Evolutionary conservation across 2,888 invertebrate species (phyloP).

Genomic region (Pristionchus fissidentatus): DNA sequence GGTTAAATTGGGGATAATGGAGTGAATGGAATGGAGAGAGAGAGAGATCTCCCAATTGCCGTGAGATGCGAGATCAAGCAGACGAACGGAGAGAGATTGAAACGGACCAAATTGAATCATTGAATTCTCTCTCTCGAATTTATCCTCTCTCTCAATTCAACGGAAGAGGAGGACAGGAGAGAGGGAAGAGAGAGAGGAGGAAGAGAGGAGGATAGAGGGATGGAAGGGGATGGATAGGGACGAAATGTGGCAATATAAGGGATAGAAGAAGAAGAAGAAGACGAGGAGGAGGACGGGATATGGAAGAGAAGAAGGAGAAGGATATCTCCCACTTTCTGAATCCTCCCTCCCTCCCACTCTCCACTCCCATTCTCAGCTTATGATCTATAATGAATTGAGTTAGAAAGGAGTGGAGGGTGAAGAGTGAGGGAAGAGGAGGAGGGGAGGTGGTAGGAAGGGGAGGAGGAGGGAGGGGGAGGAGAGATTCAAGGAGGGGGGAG

Average conservation of each 20-base stretch:
- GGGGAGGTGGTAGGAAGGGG: neutral
- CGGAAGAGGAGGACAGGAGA: neutral
- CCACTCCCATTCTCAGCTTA: slow-evolving; percentile 31
- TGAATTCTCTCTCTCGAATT: slow-evolving; percentile 10
- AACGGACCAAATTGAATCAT: slow-evolving; percentile 7
- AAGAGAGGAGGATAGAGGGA: neutral
- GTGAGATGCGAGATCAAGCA: neutral
- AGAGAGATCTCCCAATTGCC: neutral
- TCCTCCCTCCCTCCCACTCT: neutral
- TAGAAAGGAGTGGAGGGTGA: slow-evolving; percentile 37
- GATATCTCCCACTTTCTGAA: slow-evolving; percentile 1
- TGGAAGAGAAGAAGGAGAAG: slow-evolving; percentile 9
- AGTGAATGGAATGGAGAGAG: neutral
- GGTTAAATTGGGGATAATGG: neutral
- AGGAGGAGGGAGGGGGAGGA: neutral
- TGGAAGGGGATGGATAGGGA: slow-evolving; percentile 34
- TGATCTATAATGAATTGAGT: slow-evolving; percentile 23
- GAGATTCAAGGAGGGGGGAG: slow-evolving; percentile 15
- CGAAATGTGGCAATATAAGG: neutral
- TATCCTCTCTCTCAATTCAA: neutral
- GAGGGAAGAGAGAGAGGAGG: slow-evolving; percentile 23
- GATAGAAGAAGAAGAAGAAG: neutral
- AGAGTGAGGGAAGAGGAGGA: neutral
- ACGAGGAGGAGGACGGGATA: neutral
- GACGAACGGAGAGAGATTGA: neutral